A percentile compares a stretch with the other conserved stretches of the same genome.
These are phyloP conservation scores for Aepyceros melampus DNA, from an alignment of 2,113 vertebrate genomes.

Conservation along the genomic window DNA sequence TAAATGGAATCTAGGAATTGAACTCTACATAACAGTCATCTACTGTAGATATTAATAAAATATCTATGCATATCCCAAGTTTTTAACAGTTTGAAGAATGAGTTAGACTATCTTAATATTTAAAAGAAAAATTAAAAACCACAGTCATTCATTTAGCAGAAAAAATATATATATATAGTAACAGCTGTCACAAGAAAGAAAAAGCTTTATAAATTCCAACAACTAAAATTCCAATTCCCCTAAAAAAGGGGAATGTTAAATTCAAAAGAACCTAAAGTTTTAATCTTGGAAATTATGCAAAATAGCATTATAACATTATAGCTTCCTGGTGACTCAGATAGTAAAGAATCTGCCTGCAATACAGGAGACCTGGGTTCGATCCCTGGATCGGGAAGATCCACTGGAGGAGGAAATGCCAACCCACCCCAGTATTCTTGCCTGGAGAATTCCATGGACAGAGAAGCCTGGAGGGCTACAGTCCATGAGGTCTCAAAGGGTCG, in stretches of 20 bases:
- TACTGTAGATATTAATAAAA: slow-evolving; percentile 12
- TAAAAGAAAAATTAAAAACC: background rate
- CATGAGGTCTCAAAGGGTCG: background rate
- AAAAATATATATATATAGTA: background rate
- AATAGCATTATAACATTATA: background rate
- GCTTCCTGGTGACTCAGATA: background rate
- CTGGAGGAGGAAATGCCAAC: background rate
- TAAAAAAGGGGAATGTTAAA: background rate
- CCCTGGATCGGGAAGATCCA: accelerated
- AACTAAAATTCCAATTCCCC: too few species aligned
- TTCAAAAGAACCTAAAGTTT: background rate
- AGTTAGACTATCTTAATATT: background rate
- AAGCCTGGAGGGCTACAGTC: background rate
- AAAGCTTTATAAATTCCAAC: background rate
- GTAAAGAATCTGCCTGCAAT: background rate
- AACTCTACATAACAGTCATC: background rate
- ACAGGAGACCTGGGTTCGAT: background rate
- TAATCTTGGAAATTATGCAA: slow-evolving; percentile 14
- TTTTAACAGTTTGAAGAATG: background rate
- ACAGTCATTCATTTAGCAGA: background rate
- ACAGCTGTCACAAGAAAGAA: background rate
- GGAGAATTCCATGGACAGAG: background rate
- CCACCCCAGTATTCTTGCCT: background rate
- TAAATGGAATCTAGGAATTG: slow-evolving; percentile 42
- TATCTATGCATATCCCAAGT: background rate